Evolutionary conservation across 1,140 invertebrate genomes (phyloP).

Genomic region (Chelonus insularis): DNA sequence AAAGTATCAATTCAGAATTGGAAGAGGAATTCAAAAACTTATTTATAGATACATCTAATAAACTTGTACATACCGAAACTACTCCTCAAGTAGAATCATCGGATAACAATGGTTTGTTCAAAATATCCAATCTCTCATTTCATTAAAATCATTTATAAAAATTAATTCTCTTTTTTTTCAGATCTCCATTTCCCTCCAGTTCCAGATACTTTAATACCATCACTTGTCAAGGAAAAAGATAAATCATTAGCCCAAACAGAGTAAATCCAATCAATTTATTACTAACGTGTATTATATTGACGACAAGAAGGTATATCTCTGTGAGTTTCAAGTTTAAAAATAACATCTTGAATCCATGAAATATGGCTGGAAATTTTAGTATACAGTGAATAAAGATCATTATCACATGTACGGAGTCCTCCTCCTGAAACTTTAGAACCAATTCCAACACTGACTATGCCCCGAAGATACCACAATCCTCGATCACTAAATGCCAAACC

Average conservation of each 20-base stretch:
- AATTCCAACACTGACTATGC: slow-evolving; percentile 52
- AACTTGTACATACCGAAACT: slow-evolving; percentile 6
- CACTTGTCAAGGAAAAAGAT: too few relatives aligned
- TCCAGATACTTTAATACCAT: too few relatives aligned
- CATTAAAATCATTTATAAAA: too few relatives aligned
- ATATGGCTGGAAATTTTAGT: slow-evolving; percentile 48
- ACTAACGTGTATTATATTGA: too few relatives aligned
- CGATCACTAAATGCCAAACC: slow-evolving; percentile 47
- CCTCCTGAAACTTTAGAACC: slow-evolving; percentile 34
- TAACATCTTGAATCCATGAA: slow-evolving; percentile 48
- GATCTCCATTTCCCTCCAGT: too few relatives aligned
- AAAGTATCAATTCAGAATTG: slow-evolving; percentile 52
- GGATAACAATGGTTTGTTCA: too few relatives aligned
- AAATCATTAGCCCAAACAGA: too few relatives aligned
- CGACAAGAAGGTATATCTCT: slow-evolving; percentile 29
- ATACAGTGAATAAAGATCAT: slow-evolving; percentile 49
- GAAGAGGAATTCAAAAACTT: slow-evolving; percentile 53
- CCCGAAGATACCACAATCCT: slow-evolving; percentile 47
- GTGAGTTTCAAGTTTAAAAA: slow-evolving; percentile 35
- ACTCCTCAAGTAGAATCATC: too few relatives aligned
- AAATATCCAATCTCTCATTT: too few relatives aligned
- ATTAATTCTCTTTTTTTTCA: too few relatives aligned
- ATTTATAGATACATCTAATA: slow-evolving; percentile 25
- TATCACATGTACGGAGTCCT: slow-evolving; percentile 39
- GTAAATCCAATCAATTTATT: too few relatives aligned